These are phyloP conservation scores for Oryzias woworae DNA, from an alignment of 2,113 vertebrate genomes.

Conservation along the genomic window DNA sequence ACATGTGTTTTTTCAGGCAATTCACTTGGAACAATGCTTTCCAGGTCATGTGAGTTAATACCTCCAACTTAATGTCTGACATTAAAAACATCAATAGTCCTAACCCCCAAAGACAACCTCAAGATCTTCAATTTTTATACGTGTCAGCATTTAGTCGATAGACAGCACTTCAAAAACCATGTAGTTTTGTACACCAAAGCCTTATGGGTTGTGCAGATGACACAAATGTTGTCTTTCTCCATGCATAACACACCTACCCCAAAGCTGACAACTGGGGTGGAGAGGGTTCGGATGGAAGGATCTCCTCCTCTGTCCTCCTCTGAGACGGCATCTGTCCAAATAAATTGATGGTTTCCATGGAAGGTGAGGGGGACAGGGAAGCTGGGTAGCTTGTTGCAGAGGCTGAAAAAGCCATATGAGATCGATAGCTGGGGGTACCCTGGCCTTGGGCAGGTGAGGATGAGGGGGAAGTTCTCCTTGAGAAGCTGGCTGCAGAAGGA, in stretches of 20 bases:
- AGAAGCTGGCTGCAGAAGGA: constrained; percentile 91
- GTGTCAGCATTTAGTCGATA: constrained; percentile 28
- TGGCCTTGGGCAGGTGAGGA: constrained; percentile 92
- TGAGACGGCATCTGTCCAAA: constrained; percentile 91
- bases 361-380: constrained; percentile 85
- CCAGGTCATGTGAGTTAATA: constrained; percentile 70
- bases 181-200: constrained; percentile 65
- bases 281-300: constrained; percentile 91
- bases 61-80: constrained; percentile 58
- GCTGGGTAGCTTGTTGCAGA: constrained; percentile 86
- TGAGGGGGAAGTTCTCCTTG: constrained; percentile 91
- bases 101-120: constrained; percentile 41
- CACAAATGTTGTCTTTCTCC: constrained; percentile 56
- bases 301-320: constrained; percentile 88
- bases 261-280: constrained; percentile 91
- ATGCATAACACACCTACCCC: constrained; percentile 88
- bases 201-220: constrained; percentile 65
- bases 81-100: constrained; percentile 69
- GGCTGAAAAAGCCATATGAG: constrained; percentile 87
- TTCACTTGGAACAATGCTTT: constrained; percentile 69
- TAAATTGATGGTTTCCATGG: constrained; percentile 87
- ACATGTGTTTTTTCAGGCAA: constrained; percentile 10
- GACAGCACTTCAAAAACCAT: constrained; percentile 43
- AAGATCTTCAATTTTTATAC: constrained; percentile 15
- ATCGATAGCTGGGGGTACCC: constrained; percentile 80